A percentile compares a stretch with the other conserved stretches of the same genome.
These are phyloP conservation scores for Chaenodraco wilsoni DNA, from an alignment of 2,797 vertebrate genomes.

Conservation along the genomic window DNA sequence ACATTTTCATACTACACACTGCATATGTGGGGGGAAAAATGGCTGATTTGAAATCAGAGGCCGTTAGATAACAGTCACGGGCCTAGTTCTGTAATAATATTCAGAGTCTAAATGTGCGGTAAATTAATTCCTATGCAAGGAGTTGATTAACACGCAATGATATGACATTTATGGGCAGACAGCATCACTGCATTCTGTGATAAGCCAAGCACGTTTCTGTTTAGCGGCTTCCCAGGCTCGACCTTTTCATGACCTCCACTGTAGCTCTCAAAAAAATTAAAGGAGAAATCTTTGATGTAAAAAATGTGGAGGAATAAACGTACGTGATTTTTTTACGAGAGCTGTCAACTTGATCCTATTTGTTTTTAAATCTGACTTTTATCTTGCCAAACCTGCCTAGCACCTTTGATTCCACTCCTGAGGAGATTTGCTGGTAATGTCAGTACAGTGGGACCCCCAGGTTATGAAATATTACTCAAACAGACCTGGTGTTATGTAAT, in stretches of 20 bases:
- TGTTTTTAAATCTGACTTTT: conserved; percentile 55
- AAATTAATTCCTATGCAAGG: conserved; percentile 46
- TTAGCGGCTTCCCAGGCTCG: conserved; percentile 46
- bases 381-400: conserved; percentile 21
- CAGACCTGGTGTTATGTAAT: conserved; percentile 84
- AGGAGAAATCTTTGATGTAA: conserved; percentile 55
- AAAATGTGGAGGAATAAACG: conserved; percentile 37
- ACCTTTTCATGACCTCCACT: conserved; percentile 66
- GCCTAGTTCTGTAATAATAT: conserved; percentile 48
- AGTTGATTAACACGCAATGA: conserved; percentile 57
- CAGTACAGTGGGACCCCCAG: conserved; percentile 68
- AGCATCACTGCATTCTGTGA: conserved; percentile 54
- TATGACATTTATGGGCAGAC: conserved; percentile 48
- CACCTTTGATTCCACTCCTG: conserved; percentile 44
- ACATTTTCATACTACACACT: neutral
- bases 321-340: conserved; percentile 41
- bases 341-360: conserved; percentile 32
- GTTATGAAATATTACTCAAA: conserved; percentile 85
- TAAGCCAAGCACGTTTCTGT: conserved; percentile 64
- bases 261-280: conserved; percentile 51
- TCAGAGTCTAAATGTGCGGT: conserved; percentile 37
- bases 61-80: conserved; percentile 54
- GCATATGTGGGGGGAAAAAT: neutral
- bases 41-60: conserved; percentile 3
- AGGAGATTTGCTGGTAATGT: conserved; percentile 60